Base-by-base conservation (phyloP, 2,888 invertebrate genomes). In the Notocelia uddmanniana region DNA sequence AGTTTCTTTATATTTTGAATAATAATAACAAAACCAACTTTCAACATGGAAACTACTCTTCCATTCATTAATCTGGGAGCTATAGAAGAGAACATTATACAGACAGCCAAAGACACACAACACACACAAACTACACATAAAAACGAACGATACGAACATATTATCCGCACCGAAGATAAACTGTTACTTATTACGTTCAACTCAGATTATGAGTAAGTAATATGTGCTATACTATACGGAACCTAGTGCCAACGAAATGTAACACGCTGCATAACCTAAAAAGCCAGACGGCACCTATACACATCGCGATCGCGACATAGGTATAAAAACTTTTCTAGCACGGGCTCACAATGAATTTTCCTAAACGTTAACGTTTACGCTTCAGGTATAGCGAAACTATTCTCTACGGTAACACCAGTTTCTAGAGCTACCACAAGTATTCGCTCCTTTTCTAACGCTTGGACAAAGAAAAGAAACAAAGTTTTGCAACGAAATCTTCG, bases 361-460 rank as follows among this genome's bases (percentile, higher is more conserved):
- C 70, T 66, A 59, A 59, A 59, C 45, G 66, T 34, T 31, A 59
- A 13, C 58, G 58, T 54, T 59, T 71, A 71, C 52, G 50, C 41
- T 21, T 41, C 41, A 45, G 31, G 31, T 59, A 6, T 54, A 57
- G 55, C 21, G 23, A 15, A 34, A 21, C 21, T 70, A 52, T 50
- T 52, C 34, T 63, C 34, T 34, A 37, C 52, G 52, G 34, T 34
- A 63, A 31, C 50, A 48, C 23, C 60, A 31, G 31, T 50, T 48
- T 48, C 31, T 41, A 45, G 9, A 45, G 45, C 23, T 45, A 41
- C 5, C 41, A n/a, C 23, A 41, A 31, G 31, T 31, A 18, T 23
- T 26, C 23, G n/a, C 45, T 60, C 48, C 23, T 59, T n/a, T n/a
- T 62, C 60, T 62, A 50, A 50, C 19, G 13, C 31, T 15, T 8